These are phyloP conservation scores for Sphinx pinastri DNA, from an alignment of 2,888 invertebrate genomes.

Conservation along the genomic window DNA sequence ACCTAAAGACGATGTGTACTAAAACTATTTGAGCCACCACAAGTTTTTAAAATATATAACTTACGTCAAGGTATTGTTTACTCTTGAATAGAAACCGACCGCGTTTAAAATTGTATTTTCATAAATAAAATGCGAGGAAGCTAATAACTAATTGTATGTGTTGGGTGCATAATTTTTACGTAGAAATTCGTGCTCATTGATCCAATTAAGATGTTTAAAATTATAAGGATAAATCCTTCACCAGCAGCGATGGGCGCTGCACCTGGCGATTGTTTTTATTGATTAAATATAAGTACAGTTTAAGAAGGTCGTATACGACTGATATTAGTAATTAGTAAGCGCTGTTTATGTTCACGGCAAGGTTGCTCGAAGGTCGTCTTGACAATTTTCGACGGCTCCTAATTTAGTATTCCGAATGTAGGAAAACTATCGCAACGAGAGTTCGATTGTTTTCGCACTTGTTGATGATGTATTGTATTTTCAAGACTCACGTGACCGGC, in stretches of 20 bases:
- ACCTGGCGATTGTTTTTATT: slow-evolving; percentile 39
- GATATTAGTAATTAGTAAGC: slow-evolving; percentile 58
- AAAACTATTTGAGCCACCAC: too few relatives aligned
- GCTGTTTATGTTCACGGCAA: slow-evolving; percentile 45
- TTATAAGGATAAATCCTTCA: background rate
- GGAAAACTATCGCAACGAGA: slow-evolving; percentile 38
- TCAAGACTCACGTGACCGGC: slow-evolving; percentile 33
- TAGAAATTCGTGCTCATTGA: background rate
- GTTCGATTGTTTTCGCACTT: slow-evolving; percentile 33
- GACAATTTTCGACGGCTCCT: slow-evolving; percentile 52
- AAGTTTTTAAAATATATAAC: too few relatives aligned
- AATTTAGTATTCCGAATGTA: slow-evolving; percentile 54
- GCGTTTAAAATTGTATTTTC: too few relatives aligned
- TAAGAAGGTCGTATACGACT: slow-evolving; percentile 44
- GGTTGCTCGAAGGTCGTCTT: slow-evolving; percentile 52
- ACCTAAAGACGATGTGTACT: too few relatives aligned
- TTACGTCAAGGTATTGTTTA: too few relatives aligned
- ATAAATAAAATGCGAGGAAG: too few relatives aligned
- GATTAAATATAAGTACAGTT: slow-evolving; percentile 36
- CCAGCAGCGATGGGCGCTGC: slow-evolving; percentile 31
- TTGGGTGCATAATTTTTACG: too few relatives aligned
- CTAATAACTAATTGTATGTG: too few relatives aligned
- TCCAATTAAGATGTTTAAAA: background rate
- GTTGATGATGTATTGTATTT: slow-evolving; percentile 33
- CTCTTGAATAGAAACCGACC: too few relatives aligned